Conservation (phyloP, 2,888 invertebrate species). For the Mesorhabditis spiculigera region DNA sequence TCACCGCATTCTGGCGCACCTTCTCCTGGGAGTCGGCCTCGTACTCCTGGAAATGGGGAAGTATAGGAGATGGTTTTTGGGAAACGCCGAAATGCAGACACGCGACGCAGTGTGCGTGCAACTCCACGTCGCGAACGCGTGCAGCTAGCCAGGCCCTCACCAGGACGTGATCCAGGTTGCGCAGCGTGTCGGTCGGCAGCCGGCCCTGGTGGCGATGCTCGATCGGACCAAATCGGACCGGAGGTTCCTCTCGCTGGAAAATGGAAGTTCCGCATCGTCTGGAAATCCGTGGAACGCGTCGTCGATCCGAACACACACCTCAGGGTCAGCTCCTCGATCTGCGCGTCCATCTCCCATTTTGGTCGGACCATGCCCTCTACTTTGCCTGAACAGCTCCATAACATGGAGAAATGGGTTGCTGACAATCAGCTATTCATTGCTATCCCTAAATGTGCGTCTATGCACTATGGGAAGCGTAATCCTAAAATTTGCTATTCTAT, state of each 20-base stretch:
- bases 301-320: background rate
- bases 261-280: background rate
- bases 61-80: too few species aligned
- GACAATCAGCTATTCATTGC: too few species aligned
- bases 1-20: conserved; percentile 3
- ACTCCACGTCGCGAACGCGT: too few species aligned
- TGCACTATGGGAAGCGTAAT: too few species aligned
- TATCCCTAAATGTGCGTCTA: too few species aligned
- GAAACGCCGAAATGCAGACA: too few species aligned
- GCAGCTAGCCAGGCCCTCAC: background rate
- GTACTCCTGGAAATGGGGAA: background rate
- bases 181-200: background rate
- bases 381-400: too few species aligned
- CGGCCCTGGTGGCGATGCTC: background rate
- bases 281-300: background rate
- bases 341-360: background rate
- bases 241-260: background rate
- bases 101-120: too few species aligned
- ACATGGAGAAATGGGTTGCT: too few species aligned
- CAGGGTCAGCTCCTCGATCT: background rate
- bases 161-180: background rate
- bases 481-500: too few species aligned
- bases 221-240: background rate
- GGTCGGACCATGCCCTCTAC: too few species aligned
- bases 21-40: background rate